Percentiles rank a stretch among this genome's conserved stretches.
Conservation (phyloP, 1,140 invertebrate genomes). For the Zophobas morio region DNA sequence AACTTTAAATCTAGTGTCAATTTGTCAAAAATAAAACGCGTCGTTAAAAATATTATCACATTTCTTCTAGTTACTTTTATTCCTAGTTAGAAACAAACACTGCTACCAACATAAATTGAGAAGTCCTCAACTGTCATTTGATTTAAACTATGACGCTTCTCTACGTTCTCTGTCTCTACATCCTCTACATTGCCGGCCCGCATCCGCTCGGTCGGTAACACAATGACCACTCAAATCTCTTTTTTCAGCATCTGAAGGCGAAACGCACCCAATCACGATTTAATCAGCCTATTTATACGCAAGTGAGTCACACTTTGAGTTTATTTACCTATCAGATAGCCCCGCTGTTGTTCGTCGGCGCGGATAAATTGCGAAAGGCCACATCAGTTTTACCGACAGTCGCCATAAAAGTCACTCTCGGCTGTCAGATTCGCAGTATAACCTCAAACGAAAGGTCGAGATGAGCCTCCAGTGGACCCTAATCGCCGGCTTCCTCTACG, state of each 20-base stretch:
- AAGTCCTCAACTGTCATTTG: no score
- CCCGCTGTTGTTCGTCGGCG: neutral
- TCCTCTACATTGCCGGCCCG: neutral
- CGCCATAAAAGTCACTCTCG: neutral
- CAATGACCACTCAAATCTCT: neutral
- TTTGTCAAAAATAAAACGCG: no score
- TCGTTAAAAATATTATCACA: no score
- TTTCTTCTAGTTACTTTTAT: no score
- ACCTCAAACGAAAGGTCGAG: conserved; percentile 62
- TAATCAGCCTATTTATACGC: conserved; percentile 13
- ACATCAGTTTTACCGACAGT: conserved; percentile 15
- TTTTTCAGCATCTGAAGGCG: neutral
- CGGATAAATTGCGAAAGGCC: conserved; percentile 13
- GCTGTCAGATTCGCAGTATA: conserved; percentile 18
- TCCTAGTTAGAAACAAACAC: no score
- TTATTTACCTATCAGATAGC: conserved; percentile 21
- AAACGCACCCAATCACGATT: conserved; percentile 3
- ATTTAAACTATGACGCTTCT: no score
- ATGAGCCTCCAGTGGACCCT: conserved; percentile 99
- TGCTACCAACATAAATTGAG: no score
- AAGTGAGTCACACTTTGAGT: conserved; percentile 32
- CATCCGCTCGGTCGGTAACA: neutral
- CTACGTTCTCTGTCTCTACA: no score
- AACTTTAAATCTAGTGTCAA: no score
- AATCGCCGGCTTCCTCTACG: conserved; percentile 92